Percentiles rank a stretch among this genome's conserved stretches.
Evolutionary conservation across 2,888 invertebrate species (phyloP).

Genomic region (Lithophane socia): DNA sequence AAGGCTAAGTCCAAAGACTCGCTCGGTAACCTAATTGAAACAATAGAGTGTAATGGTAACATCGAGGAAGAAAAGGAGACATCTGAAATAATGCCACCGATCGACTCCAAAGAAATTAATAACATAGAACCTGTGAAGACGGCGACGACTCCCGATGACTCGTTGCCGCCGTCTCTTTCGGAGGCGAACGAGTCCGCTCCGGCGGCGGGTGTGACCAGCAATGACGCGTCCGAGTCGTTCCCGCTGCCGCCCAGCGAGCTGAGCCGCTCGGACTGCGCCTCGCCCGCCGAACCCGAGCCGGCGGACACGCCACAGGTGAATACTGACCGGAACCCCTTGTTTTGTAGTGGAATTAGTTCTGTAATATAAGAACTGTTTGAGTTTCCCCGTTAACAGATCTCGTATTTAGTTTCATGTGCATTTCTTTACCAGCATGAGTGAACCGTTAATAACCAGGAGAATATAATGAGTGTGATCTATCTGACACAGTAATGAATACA

Average conservation of each 20-base stretch:
- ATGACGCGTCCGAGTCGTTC: slow-evolving; percentile 56
- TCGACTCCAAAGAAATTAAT: slow-evolving; percentile 44
- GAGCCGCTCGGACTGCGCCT: slow-evolving; percentile 66
- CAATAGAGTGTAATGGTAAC: slow-evolving; percentile 76
- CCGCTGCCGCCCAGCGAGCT: slow-evolving; percentile 57
- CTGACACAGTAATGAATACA: slow-evolving; percentile 68
- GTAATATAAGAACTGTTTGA: slow-evolving; percentile 80
- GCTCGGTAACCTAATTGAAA: slow-evolving; percentile 66
- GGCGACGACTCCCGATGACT: slow-evolving; percentile 39
- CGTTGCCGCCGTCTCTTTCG: slow-evolving; percentile 61
- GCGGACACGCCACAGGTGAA: slow-evolving; percentile 82
- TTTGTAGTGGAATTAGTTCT: slow-evolving; percentile 87
- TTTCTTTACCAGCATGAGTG: slow-evolving; percentile 85
- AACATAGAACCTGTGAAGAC: slow-evolving; percentile 43
- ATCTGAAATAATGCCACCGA: slow-evolving; percentile 29
- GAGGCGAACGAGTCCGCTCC: slow-evolving; percentile 62
- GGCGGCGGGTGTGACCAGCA: slow-evolving; percentile 55
- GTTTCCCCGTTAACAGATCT: slow-evolving; percentile 80
- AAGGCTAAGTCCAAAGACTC: slow-evolving; percentile 74
- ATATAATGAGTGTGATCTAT: slow-evolving; percentile 75
- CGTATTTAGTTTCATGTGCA: slow-evolving; percentile 86
- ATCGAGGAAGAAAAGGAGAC: slow-evolving; percentile 57
- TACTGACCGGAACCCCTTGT: slow-evolving; percentile 83
- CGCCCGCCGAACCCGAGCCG: slow-evolving; percentile 50
- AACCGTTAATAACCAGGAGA: slow-evolving; percentile 83